Evolutionary conservation across 2,888 invertebrate species (phyloP).

Genomic region (Acrobasis repandana): DNA sequence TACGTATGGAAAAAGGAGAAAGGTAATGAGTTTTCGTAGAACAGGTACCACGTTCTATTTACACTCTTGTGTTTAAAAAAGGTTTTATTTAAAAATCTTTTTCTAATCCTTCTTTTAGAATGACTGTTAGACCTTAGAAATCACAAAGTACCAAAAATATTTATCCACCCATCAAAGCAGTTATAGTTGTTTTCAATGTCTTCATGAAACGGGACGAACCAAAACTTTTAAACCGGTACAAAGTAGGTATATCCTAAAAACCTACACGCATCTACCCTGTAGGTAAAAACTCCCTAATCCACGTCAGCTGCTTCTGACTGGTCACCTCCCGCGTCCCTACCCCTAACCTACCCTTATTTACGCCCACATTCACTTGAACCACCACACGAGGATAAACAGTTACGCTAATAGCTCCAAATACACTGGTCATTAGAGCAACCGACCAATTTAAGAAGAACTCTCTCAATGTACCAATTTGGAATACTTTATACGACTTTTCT

Average conservation of each 20-base stretch:
- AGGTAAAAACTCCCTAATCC: conserved; percentile 79
- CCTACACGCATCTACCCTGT: conserved; percentile 55
- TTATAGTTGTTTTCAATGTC: no score
- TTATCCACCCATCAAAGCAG: no score
- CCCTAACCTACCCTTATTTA: conserved; percentile 62
- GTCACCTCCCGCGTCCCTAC: conserved; percentile 52
- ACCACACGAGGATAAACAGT: conserved; percentile 38
- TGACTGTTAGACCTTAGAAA: no score
- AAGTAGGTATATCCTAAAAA: conserved; percentile 52
- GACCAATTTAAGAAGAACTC: conserved; percentile 47
- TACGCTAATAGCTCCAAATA: conserved; percentile 46
- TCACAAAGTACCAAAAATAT: no score
- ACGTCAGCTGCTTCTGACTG: conserved; percentile 81
- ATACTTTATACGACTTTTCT: conserved; percentile 27
- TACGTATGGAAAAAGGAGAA: no score
- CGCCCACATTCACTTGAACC: conserved; percentile 51
- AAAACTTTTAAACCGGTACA: conserved; percentile 10
- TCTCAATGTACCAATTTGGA: conserved; percentile 34
- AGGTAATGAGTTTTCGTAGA: no score
- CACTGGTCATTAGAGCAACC: conserved; percentile 40
- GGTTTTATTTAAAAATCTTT: no score
- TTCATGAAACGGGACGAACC: not conserved
- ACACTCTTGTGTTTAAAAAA: no score
- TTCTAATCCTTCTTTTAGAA: no score
- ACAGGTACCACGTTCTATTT: no score